Base-by-base conservation (phyloP, 2,113 vertebrate species). In the Leucosticte australis region DNA sequence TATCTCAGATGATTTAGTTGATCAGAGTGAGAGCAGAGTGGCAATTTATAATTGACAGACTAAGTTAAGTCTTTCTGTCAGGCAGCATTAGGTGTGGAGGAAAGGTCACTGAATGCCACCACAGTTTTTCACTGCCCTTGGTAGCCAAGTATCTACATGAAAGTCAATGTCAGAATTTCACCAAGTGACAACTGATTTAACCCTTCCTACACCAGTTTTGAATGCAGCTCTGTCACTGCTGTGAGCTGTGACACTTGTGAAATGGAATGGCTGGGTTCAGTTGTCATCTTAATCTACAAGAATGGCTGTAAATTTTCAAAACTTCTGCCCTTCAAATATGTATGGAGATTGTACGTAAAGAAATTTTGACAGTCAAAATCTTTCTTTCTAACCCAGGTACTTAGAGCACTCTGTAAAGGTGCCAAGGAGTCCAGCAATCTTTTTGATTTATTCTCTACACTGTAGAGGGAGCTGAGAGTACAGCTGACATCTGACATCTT, bases 1-100 rank as follows among this genome's bases (percentile, higher is more conserved):
- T 89, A 87, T 89, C 73, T 75, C 73, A 63, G 52, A 81, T 93
- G 64, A 95, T 95, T 95, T 94, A 94, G 83, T 83, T 86, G 90
- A 93, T 97, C 86, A 89, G 68, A 83, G 67, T 27, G 67, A 89
- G 76, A 70, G 76, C 47, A 67, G 55, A 93, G 56, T 90, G 76
- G 86, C 79, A 86, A 70, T 95, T 93, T 70, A 14, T 90, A 94
- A 88, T 93, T 90, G 92, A 69, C 88, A 50, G 65, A 27, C 75
- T 49, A 42, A 82, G 74, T 89, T 77, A 88, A 62, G 56, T 86
- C 82, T 75, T 87, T 79, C 46, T 83, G 83, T 87, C 88, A 86
- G 76, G 62, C 30, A 28, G 59, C 41, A 31, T 55, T 77, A 81
- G 67, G 64, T 87, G 68, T 81, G 76, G 83, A 74, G 83, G 64